Conservation (phyloP, 2,888 invertebrate genomes). For the Apamea sordens region DNA sequence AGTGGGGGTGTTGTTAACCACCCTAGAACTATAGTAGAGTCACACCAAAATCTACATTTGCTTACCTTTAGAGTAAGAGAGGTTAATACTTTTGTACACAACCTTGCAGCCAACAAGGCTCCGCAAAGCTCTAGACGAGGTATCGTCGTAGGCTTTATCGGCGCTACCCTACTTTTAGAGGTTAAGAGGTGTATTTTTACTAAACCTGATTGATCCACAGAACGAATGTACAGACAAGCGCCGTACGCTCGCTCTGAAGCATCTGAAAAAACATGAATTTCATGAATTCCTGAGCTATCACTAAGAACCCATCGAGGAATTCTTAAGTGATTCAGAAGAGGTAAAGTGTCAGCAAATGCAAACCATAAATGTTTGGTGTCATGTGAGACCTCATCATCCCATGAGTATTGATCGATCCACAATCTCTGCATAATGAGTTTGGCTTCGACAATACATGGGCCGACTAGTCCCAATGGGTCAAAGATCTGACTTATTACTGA, state of each 20-base stretch:
- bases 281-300: background rate
- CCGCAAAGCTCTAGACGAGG: background rate
- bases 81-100: background rate
- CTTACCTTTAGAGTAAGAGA: background rate
- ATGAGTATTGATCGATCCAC: too few relatives aligned
- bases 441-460: too few relatives aligned
- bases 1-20: too few relatives aligned
- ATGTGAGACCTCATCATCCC: background rate
- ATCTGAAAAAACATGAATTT: background rate
- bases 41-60: background rate
- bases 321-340: background rate
- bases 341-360: background rate
- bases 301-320: background rate
- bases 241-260: background rate
- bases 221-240: background rate
- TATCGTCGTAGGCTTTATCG: background rate
- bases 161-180: background rate
- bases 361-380: background rate
- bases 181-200: background rate
- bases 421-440: too few relatives aligned
- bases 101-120: background rate
- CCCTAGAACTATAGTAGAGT: too few relatives aligned
- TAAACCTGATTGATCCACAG: background rate
- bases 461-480: too few relatives aligned
- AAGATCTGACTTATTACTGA: too few relatives aligned